Evolutionary conservation across 2,113 vertebrate genomes (phyloP).

Genomic region (Sinocyclocheilus anophthalmus): DNA sequence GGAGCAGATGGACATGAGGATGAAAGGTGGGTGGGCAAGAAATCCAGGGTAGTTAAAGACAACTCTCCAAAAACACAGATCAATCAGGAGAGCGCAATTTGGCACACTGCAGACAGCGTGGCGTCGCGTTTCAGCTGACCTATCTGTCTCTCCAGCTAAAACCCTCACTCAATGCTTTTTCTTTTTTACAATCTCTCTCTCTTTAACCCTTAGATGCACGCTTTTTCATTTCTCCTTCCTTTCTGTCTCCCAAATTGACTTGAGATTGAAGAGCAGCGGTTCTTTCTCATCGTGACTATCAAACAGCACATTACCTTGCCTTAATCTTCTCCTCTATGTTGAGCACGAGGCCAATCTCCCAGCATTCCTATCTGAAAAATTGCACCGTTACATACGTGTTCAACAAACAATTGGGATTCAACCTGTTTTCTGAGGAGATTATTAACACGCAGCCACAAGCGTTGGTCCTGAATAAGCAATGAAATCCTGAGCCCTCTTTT

Average conservation of each 20-base stretch:
- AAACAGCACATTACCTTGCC: constrained; percentile 73
- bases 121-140: constrained; percentile 6
- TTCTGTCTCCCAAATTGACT: constrained; percentile 61
- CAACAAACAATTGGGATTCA: constrained; percentile 77
- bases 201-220: constrained; percentile 70
- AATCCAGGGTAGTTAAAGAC: constrained; percentile 3
- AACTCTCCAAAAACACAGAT: constrained; percentile 55
- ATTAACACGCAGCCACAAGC: constrained; percentile 76
- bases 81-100: constrained; percentile 53
- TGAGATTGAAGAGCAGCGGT: constrained; percentile 66
- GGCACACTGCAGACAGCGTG: background rate
- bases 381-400: constrained; percentile 70
- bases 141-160: constrained; percentile 47
- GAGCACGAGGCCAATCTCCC: constrained; percentile 68
- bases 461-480: constrained; percentile 79
- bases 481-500: constrained; percentile 61
- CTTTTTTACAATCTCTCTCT: constrained; percentile 30
- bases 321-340: constrained; percentile 73
- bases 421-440: constrained; percentile 74
- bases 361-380: constrained; percentile 69
- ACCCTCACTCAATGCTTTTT: background rate
- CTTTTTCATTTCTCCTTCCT: constrained; percentile 37
- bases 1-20: constrained; percentile 47
- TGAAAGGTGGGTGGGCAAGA: constrained; percentile 18
- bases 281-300: constrained; percentile 56